Conservation (phyloP, 2,113 vertebrate genomes). For the Gallinago jamesoni region DNA sequence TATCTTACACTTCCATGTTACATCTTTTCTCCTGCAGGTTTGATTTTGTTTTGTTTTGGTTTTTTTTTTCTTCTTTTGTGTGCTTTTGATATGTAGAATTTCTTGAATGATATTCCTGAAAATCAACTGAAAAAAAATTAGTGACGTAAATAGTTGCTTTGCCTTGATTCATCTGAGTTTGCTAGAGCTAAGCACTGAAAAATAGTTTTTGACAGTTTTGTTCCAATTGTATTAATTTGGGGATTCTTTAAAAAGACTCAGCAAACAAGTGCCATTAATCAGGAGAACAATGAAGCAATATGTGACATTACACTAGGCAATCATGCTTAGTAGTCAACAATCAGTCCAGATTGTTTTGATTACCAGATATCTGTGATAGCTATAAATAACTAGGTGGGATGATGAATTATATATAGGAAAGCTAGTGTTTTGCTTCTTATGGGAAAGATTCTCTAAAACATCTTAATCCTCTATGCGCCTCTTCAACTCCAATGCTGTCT, state of each 20-base stretch:
- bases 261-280: not conserved
- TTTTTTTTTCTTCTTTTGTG: not conserved
- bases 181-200: not conserved
- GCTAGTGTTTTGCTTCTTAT: not conserved
- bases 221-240: not conserved
- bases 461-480: not conserved
- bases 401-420: not conserved
- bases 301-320: not conserved
- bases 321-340: not conserved
- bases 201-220: not conserved
- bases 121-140: not conserved
- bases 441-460: not conserved
- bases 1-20: not conserved
- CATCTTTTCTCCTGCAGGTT: fast-evolving
- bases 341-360: not conserved
- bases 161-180: not conserved
- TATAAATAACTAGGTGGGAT: not conserved
- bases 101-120: not conserved
- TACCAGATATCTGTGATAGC: not conserved
- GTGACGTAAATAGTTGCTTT: not conserved
- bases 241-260: not conserved
- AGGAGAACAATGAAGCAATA: not conserved
- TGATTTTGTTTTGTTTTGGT: not conserved
- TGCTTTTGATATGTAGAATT: not conserved
- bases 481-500: not conserved